Evolutionary conservation across 1,140 invertebrate genomes (phyloP), one percentile per base, ranked within the genome.

Genomic region (Zaprionus taronus): DNA sequence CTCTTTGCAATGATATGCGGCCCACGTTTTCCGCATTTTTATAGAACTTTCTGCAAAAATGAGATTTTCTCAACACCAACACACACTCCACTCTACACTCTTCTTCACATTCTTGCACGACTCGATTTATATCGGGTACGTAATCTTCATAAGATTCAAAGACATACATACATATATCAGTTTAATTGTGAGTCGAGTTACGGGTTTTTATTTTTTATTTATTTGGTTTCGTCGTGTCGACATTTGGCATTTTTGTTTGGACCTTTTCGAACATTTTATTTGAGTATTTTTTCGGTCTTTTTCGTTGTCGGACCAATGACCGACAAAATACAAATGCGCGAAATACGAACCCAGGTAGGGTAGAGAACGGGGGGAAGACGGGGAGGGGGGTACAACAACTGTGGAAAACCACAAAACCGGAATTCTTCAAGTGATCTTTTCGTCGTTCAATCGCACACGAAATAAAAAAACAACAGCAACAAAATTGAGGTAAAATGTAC

Each of bases 351-450:
- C 22, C 9, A 47, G 20, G n/a, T 57, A 63, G 28, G 15, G 41
- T 17, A 17, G 53, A 26, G 53, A 77, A 36, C 47, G n/a, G 49
- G 20, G 73, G 67, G 70, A 55, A 41, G 4, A 41, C 12, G 67
- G 62, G 22, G 77, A 44, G 15, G 20, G 20, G 17, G 12, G 44
- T 24, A 17, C 15, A 63, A 20, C 58, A 65, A 51, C 62, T 53
- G 56, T 79, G 82, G 69, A 83, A 86, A 89, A 76, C 81, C 76
- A 77, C 77, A 75, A 90, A 86, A 90, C 85, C 85, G 85, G 85
- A 90, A 90, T 90, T 90, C 85, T 90, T 80, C 86, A 91, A 85
- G 85, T 90, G 86, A 90, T 90, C 85, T 83, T 89, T 87, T 62
- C 79, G 72, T 61, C 72, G 72, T 77, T 79, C 75, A 84, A 84